Evolutionary conservation across 2,113 vertebrate species (phyloP), one percentile per base, ranked within the genome.

Genomic region (Hepsetus odoe): DNA sequence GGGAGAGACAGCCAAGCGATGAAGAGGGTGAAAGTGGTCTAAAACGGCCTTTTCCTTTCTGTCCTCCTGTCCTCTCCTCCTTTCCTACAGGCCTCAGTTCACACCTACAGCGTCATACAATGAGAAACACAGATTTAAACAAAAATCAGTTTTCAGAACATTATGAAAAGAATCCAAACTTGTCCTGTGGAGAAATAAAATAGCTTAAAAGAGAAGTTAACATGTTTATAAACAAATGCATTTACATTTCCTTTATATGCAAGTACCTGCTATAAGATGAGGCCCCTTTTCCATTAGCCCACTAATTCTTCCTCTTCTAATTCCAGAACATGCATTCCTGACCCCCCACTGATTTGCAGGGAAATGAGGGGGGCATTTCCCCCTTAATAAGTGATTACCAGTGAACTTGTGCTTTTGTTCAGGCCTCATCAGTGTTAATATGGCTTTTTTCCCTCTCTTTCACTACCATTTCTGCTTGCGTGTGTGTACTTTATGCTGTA

Each of bases 401-500:
- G 55, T 74, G 46, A 81, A 65, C 56, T 32, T 51, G 55, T 80
- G 74, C 71, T 83, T 77, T 53, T 61, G 42, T 53, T 40, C 55
- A 72, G 56, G 46, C 35, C 0, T 33, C n/a, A 20, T 75, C 56
- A 35, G 51, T 59, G 59, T 49, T 59, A n/a, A 9, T 61, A 20
- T 59, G 20, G 64, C 49, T 24, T 44, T 13, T 10, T 58, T 38
- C 22, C 26, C 32, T 42, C 35, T 66, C 51, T 66, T 49, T 80
- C 32, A 35, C 64, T 8, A n/a, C 40, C 11, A 61, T 72, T 44
- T 69, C 72, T 71, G 51, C 74, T 55, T 58, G 66, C 61, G 40
- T 80, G 67, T 32, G 53, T 76, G 64, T 84, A 79, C 69, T 77
- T 79, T 83, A 77, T 76, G 51, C 72, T 80, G 70, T 78, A 82